A percentile compares a stretch with the other conserved stretches of the same genome.
Evolutionary conservation across 2,888 invertebrate genomes (phyloP).

Genomic region (Cheilosia vulpina): DNA sequence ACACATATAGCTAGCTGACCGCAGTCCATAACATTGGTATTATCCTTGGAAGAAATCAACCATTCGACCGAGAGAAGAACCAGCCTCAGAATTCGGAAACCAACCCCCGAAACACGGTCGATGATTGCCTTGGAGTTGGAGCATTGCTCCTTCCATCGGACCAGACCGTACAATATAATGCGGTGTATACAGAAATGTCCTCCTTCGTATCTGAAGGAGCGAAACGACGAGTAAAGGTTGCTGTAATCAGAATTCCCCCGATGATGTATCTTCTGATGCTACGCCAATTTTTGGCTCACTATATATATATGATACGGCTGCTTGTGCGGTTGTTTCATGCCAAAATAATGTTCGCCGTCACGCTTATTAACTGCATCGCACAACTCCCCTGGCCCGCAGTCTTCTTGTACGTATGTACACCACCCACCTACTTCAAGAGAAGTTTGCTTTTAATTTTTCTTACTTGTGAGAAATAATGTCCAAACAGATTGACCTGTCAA

Average conservation of each 20-base stretch:
- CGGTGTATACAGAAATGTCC: background rate
- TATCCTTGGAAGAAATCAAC: slow-evolving; percentile 25
- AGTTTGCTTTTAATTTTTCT: slow-evolving; percentile 65
- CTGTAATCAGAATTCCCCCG: slow-evolving; percentile 43
- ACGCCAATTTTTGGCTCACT: background rate
- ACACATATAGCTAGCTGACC: slow-evolving; percentile 23
- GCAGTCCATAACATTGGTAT: slow-evolving; percentile 44
- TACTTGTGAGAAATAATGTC: slow-evolving; percentile 50
- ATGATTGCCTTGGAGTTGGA: background rate
- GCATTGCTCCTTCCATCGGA: background rate
- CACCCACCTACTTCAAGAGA: background rate
- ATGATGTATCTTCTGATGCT: slow-evolving; percentile 32
- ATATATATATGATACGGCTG: background rate
- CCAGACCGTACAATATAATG: background rate
- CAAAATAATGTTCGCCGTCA: slow-evolving; percentile 53
- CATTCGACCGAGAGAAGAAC: slow-evolving; percentile 15
- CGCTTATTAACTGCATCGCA: slow-evolving; percentile 60
- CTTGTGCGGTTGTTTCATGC: slow-evolving; percentile 32
- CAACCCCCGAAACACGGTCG: slow-evolving; percentile 13
- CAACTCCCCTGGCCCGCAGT: background rate
- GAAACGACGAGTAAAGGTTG: slow-evolving; percentile 26
- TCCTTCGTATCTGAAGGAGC: slow-evolving; percentile 6
- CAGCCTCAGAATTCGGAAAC: background rate
- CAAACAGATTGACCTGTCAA: slow-evolving; percentile 73
- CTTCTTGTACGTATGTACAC: background rate